phyloP scores from a whole-genome alignment of 2,113 vertebrate species.

The Paradisaea rubra region DNA sequence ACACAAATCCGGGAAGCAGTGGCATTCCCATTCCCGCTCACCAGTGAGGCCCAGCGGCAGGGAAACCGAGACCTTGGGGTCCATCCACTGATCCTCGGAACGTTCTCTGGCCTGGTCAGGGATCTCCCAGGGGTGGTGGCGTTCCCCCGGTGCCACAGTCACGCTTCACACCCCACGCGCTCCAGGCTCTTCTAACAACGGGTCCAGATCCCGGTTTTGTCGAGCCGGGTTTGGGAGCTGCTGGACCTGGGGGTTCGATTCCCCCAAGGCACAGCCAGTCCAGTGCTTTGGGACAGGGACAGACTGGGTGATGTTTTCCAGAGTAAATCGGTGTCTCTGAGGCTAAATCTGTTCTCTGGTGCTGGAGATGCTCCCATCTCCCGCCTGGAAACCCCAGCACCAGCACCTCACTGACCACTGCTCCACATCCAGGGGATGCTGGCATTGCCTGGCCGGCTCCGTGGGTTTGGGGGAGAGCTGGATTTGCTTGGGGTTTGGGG shows the following conservation, averaged over 20 bases:
- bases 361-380: neutral
- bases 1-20: accelerated
- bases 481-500: too few species aligned
- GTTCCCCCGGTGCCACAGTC: neutral
- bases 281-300: accelerated
- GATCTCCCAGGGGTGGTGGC: neutral
- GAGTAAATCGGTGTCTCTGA: accelerated
- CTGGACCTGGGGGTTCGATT: neutral
- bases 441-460: too few species aligned
- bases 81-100: neutral
- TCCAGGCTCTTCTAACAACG: accelerated
- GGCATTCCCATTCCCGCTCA: neutral
- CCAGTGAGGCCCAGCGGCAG: neutral
- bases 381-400: neutral
- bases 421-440: too few species aligned
- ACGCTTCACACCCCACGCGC: accelerated
- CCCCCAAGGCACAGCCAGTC: neutral
- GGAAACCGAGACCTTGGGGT: neutral
- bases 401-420: too few species aligned
- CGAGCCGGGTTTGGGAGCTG: neutral
- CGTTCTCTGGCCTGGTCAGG: neutral
- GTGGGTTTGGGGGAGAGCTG: too few species aligned
- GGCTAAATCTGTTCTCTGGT: too few species aligned
- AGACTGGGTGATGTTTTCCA: accelerated
- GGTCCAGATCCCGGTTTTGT: neutral